A percentile compares a stretch with the other conserved stretches of the same genome.
phyloP scores from a whole-genome alignment of 2,113 vertebrate genomes.

The Campylomormyrus tamandua region DNA sequence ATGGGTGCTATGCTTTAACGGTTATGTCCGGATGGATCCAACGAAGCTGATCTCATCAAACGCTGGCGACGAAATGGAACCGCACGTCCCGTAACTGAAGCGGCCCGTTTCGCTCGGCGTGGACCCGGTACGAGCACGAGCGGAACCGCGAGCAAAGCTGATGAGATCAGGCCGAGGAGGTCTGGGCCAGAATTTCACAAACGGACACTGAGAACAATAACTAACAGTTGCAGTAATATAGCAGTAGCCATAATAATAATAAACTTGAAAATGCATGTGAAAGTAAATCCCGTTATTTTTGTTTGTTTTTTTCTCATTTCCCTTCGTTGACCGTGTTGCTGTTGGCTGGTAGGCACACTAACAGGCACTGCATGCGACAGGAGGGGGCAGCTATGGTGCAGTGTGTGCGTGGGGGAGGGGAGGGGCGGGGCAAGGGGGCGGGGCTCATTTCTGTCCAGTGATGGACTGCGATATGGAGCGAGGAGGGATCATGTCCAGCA shows the following conservation, averaged over 20 bases:
- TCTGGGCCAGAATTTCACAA: constrained; percentile 15
- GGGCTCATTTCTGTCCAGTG: constrained; percentile 71
- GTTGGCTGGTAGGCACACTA: constrained; percentile 63
- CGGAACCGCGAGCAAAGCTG: not conserved
- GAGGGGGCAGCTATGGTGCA: constrained; percentile 31
- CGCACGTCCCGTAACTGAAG: not conserved
- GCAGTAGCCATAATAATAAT: not conserved
- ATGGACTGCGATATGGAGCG: constrained; percentile 80
- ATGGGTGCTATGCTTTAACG: not conserved
- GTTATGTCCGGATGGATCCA: not conserved
- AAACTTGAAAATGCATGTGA: constrained; percentile 9
- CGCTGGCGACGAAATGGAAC: not conserved
- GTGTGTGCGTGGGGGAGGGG: constrained; percentile 30
- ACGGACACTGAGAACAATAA: not conserved
- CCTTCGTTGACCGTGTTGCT: constrained; percentile 43
- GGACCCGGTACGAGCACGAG: not conserved
- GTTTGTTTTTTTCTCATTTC: constrained; percentile 8
- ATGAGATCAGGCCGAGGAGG: not conserved
- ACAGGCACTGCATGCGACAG: constrained; percentile 69
- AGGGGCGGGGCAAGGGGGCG: constrained; percentile 28
- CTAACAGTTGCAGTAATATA: constrained; percentile 21
- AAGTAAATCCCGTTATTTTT: constrained; percentile 20
- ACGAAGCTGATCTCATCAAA: not conserved
- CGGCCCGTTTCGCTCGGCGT: not conserved
- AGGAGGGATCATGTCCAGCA: constrained; percentile 80